Percentiles rank a stretch among this genome's conserved stretches.
phyloP scores from a whole-genome alignment of 2,797 vertebrate species.

The Eulemur mongoz region DNA sequence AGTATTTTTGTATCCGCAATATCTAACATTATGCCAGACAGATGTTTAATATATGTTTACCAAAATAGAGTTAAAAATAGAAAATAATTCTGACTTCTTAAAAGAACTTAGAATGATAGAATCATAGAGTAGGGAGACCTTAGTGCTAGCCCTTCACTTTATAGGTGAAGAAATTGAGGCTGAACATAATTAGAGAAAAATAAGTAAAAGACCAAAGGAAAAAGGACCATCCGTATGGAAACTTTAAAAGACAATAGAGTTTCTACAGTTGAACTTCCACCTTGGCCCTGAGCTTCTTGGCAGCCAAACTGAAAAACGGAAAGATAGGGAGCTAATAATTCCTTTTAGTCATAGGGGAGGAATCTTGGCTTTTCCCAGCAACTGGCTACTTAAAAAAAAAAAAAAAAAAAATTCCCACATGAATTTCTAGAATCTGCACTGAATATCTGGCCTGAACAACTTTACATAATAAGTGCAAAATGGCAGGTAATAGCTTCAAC shows the following conservation, averaged over 20 bases:
- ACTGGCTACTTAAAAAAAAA: neutral
- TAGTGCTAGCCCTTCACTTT: neutral
- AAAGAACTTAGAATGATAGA: neutral
- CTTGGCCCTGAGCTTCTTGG: neutral
- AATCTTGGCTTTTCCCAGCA: neutral
- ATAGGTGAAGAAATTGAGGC: slow-evolving; percentile 3
- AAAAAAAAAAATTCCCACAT: neutral
- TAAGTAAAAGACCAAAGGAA: neutral
- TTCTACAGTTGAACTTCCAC: neutral
- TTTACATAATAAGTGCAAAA: neutral
- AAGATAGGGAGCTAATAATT: neutral
- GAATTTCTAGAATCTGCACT: neutral
- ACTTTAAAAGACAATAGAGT: neutral
- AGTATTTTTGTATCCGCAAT: neutral
- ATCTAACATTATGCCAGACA: neutral
- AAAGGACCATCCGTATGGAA: neutral
- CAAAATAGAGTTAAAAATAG: slow-evolving; percentile 31
- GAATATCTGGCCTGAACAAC: neutral
- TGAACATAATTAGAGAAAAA: neutral
- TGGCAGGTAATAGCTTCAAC: neutral
- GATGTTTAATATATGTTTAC: neutral
- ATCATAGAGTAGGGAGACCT: neutral
- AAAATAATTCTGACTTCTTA: neutral
- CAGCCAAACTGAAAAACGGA: neutral
- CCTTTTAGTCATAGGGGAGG: neutral